phyloP scores from a whole-genome alignment of 2,797 vertebrate species.

The Selene dorsalis region DNA sequence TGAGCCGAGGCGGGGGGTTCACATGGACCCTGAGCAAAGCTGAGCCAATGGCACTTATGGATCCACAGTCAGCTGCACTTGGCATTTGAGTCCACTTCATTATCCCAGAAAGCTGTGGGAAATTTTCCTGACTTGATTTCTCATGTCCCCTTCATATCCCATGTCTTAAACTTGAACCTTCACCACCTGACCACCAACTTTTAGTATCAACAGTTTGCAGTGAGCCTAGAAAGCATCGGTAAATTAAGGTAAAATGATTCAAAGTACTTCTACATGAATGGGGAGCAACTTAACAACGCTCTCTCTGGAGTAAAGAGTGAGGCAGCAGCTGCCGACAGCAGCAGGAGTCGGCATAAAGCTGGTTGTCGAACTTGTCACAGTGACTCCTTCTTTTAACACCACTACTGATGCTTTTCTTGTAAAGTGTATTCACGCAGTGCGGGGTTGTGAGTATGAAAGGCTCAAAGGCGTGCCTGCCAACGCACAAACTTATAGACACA shows the following conservation, averaged over 20 bases:
- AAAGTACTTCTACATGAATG: slow-evolving; percentile 38
- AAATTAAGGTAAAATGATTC: neutral
- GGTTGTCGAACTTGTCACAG: slow-evolving; percentile 74
- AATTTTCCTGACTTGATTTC: slow-evolving; percentile 18
- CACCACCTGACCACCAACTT: neutral
- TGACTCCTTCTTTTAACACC: slow-evolving; percentile 67
- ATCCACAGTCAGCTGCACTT: slow-evolving; percentile 10
- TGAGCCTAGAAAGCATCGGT: slow-evolving; percentile 1
- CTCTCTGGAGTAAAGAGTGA: slow-evolving; percentile 40
- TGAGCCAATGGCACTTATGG: neutral
- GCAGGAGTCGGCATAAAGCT: slow-evolving; percentile 63
- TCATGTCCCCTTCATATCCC: neutral
- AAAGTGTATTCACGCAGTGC: slow-evolving; percentile 71
- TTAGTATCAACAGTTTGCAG: slow-evolving; percentile 8
- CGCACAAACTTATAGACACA: slow-evolving; percentile 55
- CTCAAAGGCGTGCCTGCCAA: slow-evolving; percentile 68
- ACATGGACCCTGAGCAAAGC: neutral
- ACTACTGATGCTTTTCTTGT: slow-evolving; percentile 60
- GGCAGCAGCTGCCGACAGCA: slow-evolving; percentile 70
- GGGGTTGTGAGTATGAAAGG: slow-evolving; percentile 67
- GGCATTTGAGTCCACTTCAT: slow-evolving; percentile 16
- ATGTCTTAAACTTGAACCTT: neutral
- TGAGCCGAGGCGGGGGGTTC: neutral
- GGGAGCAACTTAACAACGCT: slow-evolving; percentile 46
- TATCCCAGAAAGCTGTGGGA: slow-evolving; percentile 12